Percentiles rank a stretch among this genome's conserved stretches.
phyloP scores from a whole-genome alignment of 2,797 vertebrate genomes.

The Galago senegalensis region DNA sequence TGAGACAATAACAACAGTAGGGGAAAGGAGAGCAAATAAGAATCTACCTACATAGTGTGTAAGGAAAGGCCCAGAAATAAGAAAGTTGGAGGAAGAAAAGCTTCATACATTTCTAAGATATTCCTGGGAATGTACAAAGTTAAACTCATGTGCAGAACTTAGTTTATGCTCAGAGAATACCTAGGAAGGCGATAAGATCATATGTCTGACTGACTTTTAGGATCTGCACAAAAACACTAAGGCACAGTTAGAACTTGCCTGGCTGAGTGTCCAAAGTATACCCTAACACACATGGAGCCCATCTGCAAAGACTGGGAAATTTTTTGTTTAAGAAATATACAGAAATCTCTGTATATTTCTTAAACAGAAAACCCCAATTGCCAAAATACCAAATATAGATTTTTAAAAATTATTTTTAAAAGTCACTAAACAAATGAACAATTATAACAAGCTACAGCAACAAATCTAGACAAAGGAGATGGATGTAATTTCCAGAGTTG shows the following conservation, averaged over 20 bases:
- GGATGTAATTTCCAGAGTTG: not conserved
- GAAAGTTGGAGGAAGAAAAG: not conserved
- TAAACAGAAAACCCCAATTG: not conserved
- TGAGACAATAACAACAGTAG: not conserved
- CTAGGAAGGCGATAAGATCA: not conserved
- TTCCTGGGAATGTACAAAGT: not conserved
- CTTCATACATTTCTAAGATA: not conserved
- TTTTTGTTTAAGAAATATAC: not conserved
- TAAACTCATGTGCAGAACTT: not conserved
- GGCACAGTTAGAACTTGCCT: not conserved
- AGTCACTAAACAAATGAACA: not conserved
- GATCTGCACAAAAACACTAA: not conserved
- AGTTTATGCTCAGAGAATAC: not conserved
- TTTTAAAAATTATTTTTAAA: not conserved
- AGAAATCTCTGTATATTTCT: not conserved
- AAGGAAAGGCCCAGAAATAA: not conserved
- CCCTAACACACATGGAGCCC: not conserved
- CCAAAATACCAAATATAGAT: not conserved
- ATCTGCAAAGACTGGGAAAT: not conserved
- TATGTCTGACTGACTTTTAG: not conserved
- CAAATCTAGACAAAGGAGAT: not conserved
- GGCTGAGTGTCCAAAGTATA: not conserved
- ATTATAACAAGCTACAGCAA: not conserved
- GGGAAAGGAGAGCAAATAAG: not conserved
- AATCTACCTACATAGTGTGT: not conserved